Conservation (phyloP, 2,888 invertebrate genomes). For the Gortyna flavago region DNA sequence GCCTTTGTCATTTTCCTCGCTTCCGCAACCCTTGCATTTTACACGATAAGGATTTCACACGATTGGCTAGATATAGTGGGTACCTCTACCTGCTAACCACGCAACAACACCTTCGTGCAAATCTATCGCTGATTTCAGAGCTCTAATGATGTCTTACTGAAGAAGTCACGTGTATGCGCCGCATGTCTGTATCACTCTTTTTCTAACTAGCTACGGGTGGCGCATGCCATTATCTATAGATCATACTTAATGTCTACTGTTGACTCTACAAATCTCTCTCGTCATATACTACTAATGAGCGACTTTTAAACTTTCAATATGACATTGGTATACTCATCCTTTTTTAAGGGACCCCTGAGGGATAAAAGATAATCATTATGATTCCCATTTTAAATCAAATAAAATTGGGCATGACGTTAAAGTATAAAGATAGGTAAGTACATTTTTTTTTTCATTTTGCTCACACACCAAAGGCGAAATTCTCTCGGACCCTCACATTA, state of each 20-base stretch:
- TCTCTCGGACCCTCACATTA: not conserved
- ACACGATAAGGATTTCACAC: not conserved
- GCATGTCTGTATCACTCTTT: conserved; percentile 50
- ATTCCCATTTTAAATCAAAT: not conserved
- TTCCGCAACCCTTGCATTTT: not conserved
- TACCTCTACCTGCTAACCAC: too few relatives aligned
- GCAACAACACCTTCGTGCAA: not conserved
- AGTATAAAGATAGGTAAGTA: not conserved
- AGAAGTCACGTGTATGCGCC: conserved; percentile 64
- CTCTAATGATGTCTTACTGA: conserved; percentile 1
- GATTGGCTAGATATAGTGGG: not conserved
- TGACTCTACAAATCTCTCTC: not conserved
- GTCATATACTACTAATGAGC: not conserved
- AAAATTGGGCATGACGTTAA: not conserved
- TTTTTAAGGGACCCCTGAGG: too few relatives aligned
- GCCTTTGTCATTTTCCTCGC: not conserved
- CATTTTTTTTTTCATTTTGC: not conserved
- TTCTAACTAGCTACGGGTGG: conserved; percentile 7
- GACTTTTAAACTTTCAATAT: not conserved
- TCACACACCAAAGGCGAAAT: not conserved
- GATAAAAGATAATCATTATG: not conserved
- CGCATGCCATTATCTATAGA: not conserved
- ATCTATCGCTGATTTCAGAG: conserved; percentile 45
- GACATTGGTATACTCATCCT: not conserved
- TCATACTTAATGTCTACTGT: not conserved